Evolutionary conservation across 2,888 invertebrate species (phyloP).

Genomic region (Gymnoscelis rufifasciata): DNA sequence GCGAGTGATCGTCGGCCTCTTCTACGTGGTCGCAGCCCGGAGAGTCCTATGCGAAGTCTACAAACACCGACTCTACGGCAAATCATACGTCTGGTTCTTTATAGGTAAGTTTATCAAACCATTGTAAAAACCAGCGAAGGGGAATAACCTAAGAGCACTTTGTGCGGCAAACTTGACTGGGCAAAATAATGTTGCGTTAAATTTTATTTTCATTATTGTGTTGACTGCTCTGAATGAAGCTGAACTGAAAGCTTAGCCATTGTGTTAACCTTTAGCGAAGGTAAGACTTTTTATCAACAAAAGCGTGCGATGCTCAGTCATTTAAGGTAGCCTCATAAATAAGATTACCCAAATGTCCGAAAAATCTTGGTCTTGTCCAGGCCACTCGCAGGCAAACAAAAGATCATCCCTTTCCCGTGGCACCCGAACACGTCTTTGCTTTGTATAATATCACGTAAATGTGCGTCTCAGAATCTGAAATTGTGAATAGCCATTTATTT

Average conservation of each 20-base stretch:
- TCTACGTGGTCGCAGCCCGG: conserved; percentile 98
- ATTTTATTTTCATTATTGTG: background rate
- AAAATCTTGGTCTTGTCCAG: conserved; percentile 24
- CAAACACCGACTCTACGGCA: conserved; percentile 95
- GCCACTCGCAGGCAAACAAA: conserved; percentile 35
- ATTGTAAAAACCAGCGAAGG: background rate
- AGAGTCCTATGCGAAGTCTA: conserved; percentile 98
- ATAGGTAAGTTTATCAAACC: conserved; percentile 84
- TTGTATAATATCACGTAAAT: conserved; percentile 38
- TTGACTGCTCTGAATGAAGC: conserved; percentile 1
- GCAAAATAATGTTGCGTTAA: background rate
- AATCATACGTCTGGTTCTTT: conserved; percentile 99
- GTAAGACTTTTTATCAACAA: conserved; percentile 19
- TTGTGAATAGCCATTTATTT: background rate
- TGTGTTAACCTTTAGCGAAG: conserved; percentile 5
- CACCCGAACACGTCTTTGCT: conserved; percentile 27
- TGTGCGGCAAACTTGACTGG: background rate
- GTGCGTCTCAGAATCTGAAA: conserved; percentile 30
- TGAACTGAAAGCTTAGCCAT: conserved; percentile 4
- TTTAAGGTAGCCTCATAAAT: conserved; percentile 35
- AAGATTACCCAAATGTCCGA: conserved; percentile 35
- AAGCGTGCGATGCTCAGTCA: conserved; percentile 28
- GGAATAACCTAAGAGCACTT: background rate
- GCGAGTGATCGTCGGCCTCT: conserved; percentile 97
- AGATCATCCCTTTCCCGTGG: conserved; percentile 37